Conservation (phyloP, 2,113 vertebrate species). For the Herpetotheres cachinnans region DNA sequence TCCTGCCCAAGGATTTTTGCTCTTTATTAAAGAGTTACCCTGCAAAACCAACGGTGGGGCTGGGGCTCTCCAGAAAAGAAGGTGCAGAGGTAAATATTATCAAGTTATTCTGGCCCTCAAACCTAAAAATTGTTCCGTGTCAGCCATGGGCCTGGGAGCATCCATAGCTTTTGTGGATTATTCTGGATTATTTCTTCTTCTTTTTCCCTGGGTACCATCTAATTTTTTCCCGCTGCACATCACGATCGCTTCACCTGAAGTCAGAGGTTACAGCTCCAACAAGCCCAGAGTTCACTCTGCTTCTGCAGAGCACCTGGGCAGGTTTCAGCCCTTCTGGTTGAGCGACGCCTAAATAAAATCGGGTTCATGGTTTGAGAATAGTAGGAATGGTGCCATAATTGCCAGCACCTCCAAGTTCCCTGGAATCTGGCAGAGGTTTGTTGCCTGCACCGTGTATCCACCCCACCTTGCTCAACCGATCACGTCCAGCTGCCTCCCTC, state of each 20-base stretch:
- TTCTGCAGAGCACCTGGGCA: background rate
- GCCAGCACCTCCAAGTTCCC: rapidly evolving
- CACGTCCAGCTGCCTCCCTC: background rate
- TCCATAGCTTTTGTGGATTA: background rate
- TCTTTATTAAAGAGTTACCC: background rate
- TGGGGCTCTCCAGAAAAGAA: background rate
- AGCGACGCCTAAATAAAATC: rapidly evolving
- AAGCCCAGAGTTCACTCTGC: rapidly evolving
- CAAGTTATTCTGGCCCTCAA: background rate
- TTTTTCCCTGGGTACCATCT: rapidly evolving
- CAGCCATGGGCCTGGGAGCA: rapidly evolving
- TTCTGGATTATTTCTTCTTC: background rate
- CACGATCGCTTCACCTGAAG: rapidly evolving
- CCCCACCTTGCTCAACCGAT: background rate
- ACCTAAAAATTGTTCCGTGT: background rate
- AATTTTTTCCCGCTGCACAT: rapidly evolving
- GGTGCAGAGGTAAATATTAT: background rate
- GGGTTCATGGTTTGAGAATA: rapidly evolving
- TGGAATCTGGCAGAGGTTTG: background rate
- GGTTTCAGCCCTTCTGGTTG: background rate
- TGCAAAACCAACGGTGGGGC: background rate
- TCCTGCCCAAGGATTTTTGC: background rate
- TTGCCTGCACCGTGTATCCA: background rate
- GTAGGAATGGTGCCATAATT: rapidly evolving
- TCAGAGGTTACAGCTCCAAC: background rate